Evolutionary conservation across 2,797 vertebrate genomes (phyloP).

Genomic region (Characodon lateralis): DNA sequence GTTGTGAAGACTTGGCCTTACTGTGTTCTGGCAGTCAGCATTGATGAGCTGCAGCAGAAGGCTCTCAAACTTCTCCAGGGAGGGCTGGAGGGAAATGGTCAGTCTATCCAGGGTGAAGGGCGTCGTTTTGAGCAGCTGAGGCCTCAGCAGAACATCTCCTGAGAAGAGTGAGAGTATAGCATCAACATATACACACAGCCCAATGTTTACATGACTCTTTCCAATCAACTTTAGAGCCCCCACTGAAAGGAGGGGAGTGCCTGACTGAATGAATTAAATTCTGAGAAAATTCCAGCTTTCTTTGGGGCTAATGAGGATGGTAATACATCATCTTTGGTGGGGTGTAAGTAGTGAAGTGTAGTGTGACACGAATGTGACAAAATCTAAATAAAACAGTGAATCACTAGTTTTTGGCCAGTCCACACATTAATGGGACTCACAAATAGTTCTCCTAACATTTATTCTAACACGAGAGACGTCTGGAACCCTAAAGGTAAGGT

Average conservation of each 20-base stretch:
- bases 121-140: conserved; percentile 81
- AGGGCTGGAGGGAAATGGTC: conserved; percentile 85
- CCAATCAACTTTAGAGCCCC: not conserved
- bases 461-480: not conserved
- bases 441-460: not conserved
- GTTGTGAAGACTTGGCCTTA: conserved; percentile 63
- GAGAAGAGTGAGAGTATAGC: conserved; percentile 25
- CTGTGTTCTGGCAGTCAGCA: conserved; percentile 85
- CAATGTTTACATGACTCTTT: conserved; percentile 14
- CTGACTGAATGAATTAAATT: conserved; percentile 12
- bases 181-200: conserved; percentile 10
- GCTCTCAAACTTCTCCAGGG: conserved; percentile 90
- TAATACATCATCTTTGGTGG: not conserved
- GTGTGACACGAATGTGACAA: not conserved
- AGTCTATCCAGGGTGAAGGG: conserved; percentile 84
- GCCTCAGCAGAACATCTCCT: conserved; percentile 87
- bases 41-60: conserved; percentile 86
- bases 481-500: not conserved
- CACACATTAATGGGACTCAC: not conserved
- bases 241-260: not conserved
- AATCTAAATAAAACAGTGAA: not conserved
- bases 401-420: not conserved
- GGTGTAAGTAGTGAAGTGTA: not conserved
- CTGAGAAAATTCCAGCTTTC: conserved; percentile 7
- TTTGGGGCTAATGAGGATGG: not conserved